Evolutionary conservation across 2,888 invertebrate genomes (phyloP), one percentile per base, ranked within the genome.

Genomic region (Phengaris alcon): DNA sequence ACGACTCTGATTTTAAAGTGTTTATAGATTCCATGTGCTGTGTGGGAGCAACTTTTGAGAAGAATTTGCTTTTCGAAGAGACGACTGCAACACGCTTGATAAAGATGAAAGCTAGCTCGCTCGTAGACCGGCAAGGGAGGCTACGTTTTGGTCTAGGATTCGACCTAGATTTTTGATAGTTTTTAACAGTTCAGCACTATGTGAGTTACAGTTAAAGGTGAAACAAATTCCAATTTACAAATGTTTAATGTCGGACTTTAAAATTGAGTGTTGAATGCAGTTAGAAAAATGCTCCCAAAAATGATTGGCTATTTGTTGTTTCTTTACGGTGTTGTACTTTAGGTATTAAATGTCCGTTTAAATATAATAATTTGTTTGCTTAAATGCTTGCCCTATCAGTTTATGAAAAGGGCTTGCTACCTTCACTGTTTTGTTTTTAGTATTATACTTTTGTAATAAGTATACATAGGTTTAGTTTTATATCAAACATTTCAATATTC

Each of bases 401-500:
- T 10, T 59, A 15, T 22, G 7, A 22, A 59, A 22, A 22, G 22
- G 8, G 5, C 10, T 10, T 59, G 22, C 22, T 59, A 15, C 3
- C n/a, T 57, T 15, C 15, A 8, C 59, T 15, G 10, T 78, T 75
- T 54, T 84, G 88, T 90, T 90, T 90, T 83, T 92, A 91, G 86
- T 85, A 83, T 82, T 91, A 88, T 90, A 87, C 85, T 78, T 91
- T 92, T 93, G 89, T 93, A 90, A 88, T 93, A 93, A 93, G 93
- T 93, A 92, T 93, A 93, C 93, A 93, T 93, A 92, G 87, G 85
- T 92, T 93, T 92, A 84, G 84, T 83, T 91, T 91, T 92, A 88
- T 85, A 82, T 85, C 87, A 83, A 83, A 84, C 84, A 82, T 79
- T 79, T 82, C 82, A 84, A 82, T 83, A 75, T 76, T 77, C 79